Percentiles rank a stretch among this genome's conserved stretches.
Conservation (phyloP, 2,797 vertebrate genomes). For the Macroramphosus scolopax region DNA sequence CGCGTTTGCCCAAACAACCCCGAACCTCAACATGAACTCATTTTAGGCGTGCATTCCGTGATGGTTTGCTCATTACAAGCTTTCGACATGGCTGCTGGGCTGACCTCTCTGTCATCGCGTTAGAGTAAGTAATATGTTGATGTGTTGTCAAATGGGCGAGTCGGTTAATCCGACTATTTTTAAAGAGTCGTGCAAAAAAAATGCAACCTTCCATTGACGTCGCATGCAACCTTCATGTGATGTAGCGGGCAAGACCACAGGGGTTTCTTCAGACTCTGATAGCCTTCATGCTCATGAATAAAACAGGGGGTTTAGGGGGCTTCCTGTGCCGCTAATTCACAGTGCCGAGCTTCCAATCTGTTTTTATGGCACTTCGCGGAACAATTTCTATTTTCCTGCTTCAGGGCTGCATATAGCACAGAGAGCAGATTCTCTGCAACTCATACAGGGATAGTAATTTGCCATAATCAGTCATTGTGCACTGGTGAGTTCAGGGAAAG, state of each 20-base stretch:
- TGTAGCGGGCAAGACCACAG: constrained; percentile 78
- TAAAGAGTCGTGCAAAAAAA: constrained; percentile 53
- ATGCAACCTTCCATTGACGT: constrained; percentile 64
- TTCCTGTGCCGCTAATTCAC: constrained; percentile 82
- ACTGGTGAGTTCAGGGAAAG: constrained; percentile 63
- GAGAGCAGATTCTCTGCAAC: constrained; percentile 68
- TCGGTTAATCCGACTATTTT: constrained; percentile 74
- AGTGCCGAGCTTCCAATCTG: constrained; percentile 77
- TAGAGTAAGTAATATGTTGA: constrained; percentile 58
- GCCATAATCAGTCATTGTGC: constrained; percentile 73
- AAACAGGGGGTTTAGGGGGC: constrained; percentile 83
- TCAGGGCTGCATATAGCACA: constrained; percentile 68
- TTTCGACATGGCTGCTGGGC: constrained; percentile 33
- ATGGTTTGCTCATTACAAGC: constrained; percentile 55
- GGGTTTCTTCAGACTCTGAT: constrained; percentile 80
- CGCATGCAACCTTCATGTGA: constrained; percentile 81
- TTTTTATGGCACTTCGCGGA: constrained; percentile 81
- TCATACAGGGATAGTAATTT: constrained; percentile 74
- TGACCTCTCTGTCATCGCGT: constrained; percentile 43
- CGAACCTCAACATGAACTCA: constrained; percentile 46
- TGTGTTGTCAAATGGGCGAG: constrained; percentile 54
- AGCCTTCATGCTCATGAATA: constrained; percentile 85
- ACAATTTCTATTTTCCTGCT: constrained; percentile 75
- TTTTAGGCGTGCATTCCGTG: no score
- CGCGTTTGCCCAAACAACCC: constrained; percentile 48